phyloP scores from a whole-genome alignment of 2,797 vertebrate species.

The Emys orbicularis region DNA sequence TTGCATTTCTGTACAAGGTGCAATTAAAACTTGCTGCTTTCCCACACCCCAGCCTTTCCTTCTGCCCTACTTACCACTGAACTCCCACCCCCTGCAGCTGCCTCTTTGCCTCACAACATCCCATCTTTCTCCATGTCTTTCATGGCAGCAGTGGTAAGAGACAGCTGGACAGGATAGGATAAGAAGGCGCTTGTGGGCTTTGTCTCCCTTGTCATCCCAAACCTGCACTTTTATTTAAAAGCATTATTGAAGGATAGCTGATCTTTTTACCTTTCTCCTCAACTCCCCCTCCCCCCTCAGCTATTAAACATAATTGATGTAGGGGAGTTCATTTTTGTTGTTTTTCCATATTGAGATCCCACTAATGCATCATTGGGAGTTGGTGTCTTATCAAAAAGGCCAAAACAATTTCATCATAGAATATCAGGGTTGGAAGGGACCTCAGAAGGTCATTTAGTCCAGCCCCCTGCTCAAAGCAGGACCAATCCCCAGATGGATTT shows the following conservation, averaged over 20 bases:
- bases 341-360: not conserved
- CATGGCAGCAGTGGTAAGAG: not conserved
- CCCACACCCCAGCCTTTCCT: not conserved
- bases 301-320: not conserved
- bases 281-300: not conserved
- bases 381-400: not conserved
- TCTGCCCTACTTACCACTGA: not conserved
- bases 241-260: not conserved
- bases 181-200: fast-evolving
- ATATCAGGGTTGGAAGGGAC: no score
- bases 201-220: not conserved
- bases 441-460: no score
- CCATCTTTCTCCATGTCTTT: not conserved
- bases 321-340: no score
- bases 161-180: not conserved
- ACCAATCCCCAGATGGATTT: no score
- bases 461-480: no score
- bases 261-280: conserved; percentile 17
- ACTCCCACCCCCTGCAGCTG: not conserved
- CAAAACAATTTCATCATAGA: not conserved
- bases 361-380: not conserved
- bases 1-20: not conserved
- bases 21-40: not conserved
- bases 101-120: fast-evolving
- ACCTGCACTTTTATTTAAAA: conserved; percentile 5